Conservation (phyloP, 2,797 vertebrate genomes). For the Epinephelus coioides region DNA sequence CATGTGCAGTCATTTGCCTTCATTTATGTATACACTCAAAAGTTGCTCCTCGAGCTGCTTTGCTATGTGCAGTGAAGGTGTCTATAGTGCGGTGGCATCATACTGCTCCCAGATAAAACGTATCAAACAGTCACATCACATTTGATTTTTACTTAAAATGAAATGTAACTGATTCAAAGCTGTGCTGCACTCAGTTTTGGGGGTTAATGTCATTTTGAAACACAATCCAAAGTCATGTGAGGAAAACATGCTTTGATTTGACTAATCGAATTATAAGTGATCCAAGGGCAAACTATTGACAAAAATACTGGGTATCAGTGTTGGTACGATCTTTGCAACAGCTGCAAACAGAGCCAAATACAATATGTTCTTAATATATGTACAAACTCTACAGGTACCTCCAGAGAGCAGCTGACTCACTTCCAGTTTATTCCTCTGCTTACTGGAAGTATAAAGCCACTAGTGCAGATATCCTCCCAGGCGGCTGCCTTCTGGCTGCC, state of each 20-base stretch:
- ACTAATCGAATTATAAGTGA: conserved; percentile 7
- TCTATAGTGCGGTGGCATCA: neutral
- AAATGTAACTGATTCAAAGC: neutral
- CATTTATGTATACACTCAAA: conserved; percentile 4
- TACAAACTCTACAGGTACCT: neutral
- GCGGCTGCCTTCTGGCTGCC: no score
- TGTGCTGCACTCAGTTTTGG: no score
- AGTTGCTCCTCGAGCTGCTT: conserved; percentile 1
- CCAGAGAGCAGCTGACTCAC: neutral
- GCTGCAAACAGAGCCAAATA: conserved; percentile 10
- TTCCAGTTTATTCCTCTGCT: conserved; percentile 1
- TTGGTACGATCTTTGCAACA: conserved; percentile 1
- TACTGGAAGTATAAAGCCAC: conserved; percentile 23
- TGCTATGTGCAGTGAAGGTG: neutral
- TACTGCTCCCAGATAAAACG: neutral
- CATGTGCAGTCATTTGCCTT: conserved; percentile 13
- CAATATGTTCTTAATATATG: conserved; percentile 13
- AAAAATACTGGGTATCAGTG: neutral
- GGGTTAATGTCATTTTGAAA: no score
- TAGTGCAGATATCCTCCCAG: no score
- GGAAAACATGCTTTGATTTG: conserved; percentile 8
- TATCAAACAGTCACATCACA: neutral
- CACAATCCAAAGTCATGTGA: neutral
- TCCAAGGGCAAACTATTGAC: conserved; percentile 22
- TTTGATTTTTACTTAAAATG: neutral